Evolutionary conservation across 2,888 invertebrate species (phyloP).

Genomic region (Crepidodera aurea): DNA sequence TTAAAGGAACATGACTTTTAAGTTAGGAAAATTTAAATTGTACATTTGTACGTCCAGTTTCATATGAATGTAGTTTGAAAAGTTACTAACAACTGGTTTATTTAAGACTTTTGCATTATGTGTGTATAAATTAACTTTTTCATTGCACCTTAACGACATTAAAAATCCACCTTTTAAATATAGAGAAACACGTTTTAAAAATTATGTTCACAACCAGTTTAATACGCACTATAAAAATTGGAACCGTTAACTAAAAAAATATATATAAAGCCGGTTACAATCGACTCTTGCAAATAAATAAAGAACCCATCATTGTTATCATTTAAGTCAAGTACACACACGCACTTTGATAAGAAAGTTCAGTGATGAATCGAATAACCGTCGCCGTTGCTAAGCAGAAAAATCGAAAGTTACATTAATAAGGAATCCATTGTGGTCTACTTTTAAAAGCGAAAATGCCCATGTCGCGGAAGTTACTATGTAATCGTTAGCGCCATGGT

Average conservation of each 20-base stretch:
- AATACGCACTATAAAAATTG: slow-evolving; percentile 1
- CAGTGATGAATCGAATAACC: background rate
- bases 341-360: slow-evolving; percentile 24
- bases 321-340: slow-evolving; percentile 22
- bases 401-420: slow-evolving; percentile 5
- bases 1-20: background rate
- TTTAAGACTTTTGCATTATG: no score
- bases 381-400: slow-evolving; percentile 5
- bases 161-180: background rate
- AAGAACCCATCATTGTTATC: slow-evolving; percentile 27
- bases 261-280: background rate
- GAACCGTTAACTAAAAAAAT: slow-evolving; percentile 2
- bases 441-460: background rate
- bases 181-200: background rate
- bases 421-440: background rate
- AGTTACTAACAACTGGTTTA: no score
- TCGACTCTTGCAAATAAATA: slow-evolving; percentile 5
- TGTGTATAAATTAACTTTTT: no score
- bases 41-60: no score
- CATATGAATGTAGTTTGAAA: no score
- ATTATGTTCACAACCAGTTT: slow-evolving; percentile 1
- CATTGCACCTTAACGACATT: no score
- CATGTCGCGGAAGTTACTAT: no score
- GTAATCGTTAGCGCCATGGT: no score
- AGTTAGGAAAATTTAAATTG: background rate